Evolutionary conservation across 2,113 vertebrate species (phyloP).

Genomic region (Copsychus sechellarum): DNA sequence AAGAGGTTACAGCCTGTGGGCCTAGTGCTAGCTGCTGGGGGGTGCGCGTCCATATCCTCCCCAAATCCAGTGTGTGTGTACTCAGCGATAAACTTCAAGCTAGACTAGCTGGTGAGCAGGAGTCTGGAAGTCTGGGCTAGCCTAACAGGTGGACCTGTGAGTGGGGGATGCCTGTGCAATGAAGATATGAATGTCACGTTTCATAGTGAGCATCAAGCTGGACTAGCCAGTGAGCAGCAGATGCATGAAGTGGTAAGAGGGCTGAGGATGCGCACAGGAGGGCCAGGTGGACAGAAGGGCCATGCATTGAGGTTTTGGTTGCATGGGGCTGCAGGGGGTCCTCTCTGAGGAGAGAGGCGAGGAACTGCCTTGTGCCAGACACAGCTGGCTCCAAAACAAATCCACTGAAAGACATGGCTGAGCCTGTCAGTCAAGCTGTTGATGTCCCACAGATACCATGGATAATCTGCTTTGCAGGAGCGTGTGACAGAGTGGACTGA

Average conservation of each 20-base stretch:
- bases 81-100: background rate
- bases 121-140: background rate
- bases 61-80: background rate
- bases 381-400: background rate
- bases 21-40: background rate
- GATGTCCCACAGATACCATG: background rate
- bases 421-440: background rate
- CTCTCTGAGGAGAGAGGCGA: background rate
- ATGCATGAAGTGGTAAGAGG: background rate
- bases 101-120: background rate
- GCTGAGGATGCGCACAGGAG: background rate
- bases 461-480: background rate
- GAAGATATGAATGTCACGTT: background rate
- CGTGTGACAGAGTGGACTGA: background rate
- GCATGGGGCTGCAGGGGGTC: fast-evolving
- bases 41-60: background rate
- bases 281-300: background rate
- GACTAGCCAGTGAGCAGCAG: background rate
- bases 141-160: background rate
- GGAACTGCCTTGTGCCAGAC: background rate
- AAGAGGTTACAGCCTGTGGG: background rate
- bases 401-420: background rate
- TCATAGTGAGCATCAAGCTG: background rate
- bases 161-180: fast-evolving
- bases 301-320: background rate